Evolutionary conservation across 1,140 invertebrate genomes (phyloP).

Genomic region (Alviniconcha marisindica): DNA sequence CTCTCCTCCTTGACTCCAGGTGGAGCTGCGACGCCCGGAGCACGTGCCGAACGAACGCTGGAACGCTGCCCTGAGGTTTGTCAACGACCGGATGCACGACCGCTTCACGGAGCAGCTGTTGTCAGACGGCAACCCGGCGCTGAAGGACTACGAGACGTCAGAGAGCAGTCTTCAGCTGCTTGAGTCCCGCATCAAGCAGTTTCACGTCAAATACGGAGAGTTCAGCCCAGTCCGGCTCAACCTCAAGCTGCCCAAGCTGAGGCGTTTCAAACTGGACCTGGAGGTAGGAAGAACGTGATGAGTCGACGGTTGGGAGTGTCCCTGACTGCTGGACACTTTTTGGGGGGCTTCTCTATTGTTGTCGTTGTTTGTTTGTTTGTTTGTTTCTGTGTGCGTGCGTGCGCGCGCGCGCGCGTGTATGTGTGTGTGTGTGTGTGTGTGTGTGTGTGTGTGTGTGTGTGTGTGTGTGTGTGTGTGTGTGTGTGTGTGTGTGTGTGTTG

Average conservation of each 20-base stretch:
- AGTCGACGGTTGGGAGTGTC: not conserved
- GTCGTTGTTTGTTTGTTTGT: no score
- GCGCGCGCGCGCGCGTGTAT: no score
- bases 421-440: not conserved
- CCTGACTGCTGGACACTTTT: no score
- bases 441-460: slow-evolving; percentile 21
- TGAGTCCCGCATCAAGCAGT: slow-evolving; percentile 62
- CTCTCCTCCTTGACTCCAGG: no score
- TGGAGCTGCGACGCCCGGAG: slow-evolving; percentile 4
- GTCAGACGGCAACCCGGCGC: not conserved
- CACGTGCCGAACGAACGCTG: slow-evolving; percentile 35
- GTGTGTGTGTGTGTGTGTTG: not conserved
- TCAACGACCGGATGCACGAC: slow-evolving; percentile 60
- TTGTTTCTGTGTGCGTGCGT: no score
- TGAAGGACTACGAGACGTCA: slow-evolving; percentile 63
- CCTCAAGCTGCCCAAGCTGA: slow-evolving; percentile 61
- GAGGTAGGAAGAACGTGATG: slow-evolving; percentile 19
- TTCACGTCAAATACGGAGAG: slow-evolving; percentile 60
- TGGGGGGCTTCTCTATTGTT: no score
- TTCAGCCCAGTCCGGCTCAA: slow-evolving; percentile 39
- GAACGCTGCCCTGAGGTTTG: slow-evolving; percentile 57
- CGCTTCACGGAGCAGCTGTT: slow-evolving; percentile 40
- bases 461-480: slow-evolving; percentile 18
- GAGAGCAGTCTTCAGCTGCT: slow-evolving; percentile 57
- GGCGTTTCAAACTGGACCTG: slow-evolving; percentile 54